Conservation (phyloP, 2,797 vertebrate genomes). For the Sebastes taczanowskii region DNA sequence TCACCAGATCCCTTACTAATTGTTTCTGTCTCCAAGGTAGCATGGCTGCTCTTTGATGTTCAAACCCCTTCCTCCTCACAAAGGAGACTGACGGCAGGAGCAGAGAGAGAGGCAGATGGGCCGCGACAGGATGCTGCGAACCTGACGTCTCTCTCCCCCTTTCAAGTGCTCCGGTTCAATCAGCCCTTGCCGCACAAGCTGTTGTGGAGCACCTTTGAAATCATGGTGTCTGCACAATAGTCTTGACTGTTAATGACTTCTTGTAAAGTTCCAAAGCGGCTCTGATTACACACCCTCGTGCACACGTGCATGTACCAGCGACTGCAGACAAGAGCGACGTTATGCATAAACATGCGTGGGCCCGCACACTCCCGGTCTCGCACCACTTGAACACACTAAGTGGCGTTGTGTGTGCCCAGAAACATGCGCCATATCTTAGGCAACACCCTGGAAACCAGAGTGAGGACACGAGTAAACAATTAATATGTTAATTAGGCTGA, state of each 20-base stretch:
- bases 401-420: slow-evolving; percentile 10
- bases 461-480: slow-evolving; percentile 77
- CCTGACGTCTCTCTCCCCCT: slow-evolving; percentile 86
- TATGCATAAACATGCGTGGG: slow-evolving; percentile 17
- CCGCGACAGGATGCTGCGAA: slow-evolving; percentile 84
- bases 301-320: slow-evolving; percentile 44
- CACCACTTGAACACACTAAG: slow-evolving; percentile 10
- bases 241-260: slow-evolving; percentile 88
- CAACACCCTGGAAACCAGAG: slow-evolving; percentile 70
- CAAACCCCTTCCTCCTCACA: slow-evolving; percentile 83
- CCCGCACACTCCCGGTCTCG: slow-evolving; percentile 5
- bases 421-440: slow-evolving; percentile 63
- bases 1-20: slow-evolving; percentile 84
- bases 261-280: slow-evolving; percentile 86
- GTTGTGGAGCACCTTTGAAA: slow-evolving; percentile 89
- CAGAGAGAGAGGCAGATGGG: slow-evolving; percentile 86
- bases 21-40: slow-evolving; percentile 86
- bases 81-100: slow-evolving; percentile 81
- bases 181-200: slow-evolving; percentile 86
- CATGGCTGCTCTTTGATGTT: slow-evolving; percentile 84
- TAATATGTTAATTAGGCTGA: slow-evolving; percentile 79
- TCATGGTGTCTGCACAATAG: slow-evolving; percentile 85
- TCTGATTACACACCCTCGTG: slow-evolving; percentile 80
- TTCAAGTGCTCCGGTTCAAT: slow-evolving; percentile 88
- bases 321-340: slow-evolving; percentile 39